phyloP scores from a whole-genome alignment of 2,888 invertebrate species.

The Hemistola chrysoprasaria region DNA sequence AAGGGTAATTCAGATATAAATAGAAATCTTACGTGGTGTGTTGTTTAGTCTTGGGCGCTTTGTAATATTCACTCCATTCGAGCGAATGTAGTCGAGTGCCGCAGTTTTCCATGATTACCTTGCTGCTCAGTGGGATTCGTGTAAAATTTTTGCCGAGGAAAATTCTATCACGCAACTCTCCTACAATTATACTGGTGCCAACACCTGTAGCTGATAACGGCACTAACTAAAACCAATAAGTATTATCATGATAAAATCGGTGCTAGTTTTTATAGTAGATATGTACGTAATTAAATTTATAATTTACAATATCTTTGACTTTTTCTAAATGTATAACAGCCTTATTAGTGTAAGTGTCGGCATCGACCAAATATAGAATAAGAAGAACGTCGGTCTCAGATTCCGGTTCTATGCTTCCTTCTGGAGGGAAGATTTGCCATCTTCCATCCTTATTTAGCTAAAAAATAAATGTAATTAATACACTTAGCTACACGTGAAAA shows the following conservation, averaged over 20 bases:
- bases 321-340: constrained; percentile 66
- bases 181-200: constrained; percentile 85
- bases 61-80: constrained; percentile 74
- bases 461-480: constrained; percentile 11
- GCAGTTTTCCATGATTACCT: constrained; percentile 78
- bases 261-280: neutral
- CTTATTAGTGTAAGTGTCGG: constrained; percentile 66
- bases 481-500: too few relatives aligned
- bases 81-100: constrained; percentile 78
- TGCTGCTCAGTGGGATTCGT: constrained; percentile 62
- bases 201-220: constrained; percentile 83
- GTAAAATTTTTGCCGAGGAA: constrained; percentile 85
- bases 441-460: constrained; percentile 65
- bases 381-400: constrained; percentile 57
- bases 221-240: constrained; percentile 40
- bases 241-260: too few relatives aligned
- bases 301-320: constrained; percentile 72
- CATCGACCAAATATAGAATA: constrained; percentile 61
- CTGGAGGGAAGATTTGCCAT: constrained; percentile 62
- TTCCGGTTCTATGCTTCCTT: constrained; percentile 63
- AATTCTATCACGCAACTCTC: constrained; percentile 82
- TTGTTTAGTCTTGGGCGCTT: constrained; percentile 63
- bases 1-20: too few relatives aligned
- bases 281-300: neutral
- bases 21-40: constrained; percentile 46